Conservation (phyloP, 2,888 invertebrate genomes). For the Scotopteryx bipunctaria region DNA sequence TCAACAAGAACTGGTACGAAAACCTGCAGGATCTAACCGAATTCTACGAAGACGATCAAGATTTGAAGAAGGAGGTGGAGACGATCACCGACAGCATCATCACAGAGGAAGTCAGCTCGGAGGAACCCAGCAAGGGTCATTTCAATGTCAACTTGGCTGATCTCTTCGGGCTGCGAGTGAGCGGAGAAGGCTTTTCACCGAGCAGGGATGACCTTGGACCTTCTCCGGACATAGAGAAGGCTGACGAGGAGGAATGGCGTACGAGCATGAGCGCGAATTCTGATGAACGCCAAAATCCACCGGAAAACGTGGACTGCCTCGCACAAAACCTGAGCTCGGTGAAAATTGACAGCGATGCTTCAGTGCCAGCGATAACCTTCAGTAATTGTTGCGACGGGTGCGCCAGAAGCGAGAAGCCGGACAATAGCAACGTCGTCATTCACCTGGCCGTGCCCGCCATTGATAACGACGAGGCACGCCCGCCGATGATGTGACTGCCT, state of each 20-base stretch:
- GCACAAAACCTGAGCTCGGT: slow-evolving; percentile 64
- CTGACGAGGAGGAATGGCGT: slow-evolving; percentile 76
- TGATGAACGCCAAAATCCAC: slow-evolving; percentile 57
- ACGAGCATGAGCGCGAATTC: slow-evolving; percentile 74
- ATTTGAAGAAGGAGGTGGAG: slow-evolving; percentile 64
- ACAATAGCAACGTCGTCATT: slow-evolving; percentile 66
- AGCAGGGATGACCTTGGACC: slow-evolving; percentile 57
- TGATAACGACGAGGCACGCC: slow-evolving; percentile 74
- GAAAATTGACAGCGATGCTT: slow-evolving; percentile 67
- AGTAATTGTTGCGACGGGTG: slow-evolving; percentile 75
- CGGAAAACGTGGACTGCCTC: slow-evolving; percentile 58
- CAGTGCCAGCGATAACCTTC: slow-evolving; percentile 76
- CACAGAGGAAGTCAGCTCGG: slow-evolving; percentile 54
- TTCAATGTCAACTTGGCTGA: slow-evolving; percentile 76
- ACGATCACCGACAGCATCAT: slow-evolving; percentile 65
- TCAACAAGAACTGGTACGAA: slow-evolving; percentile 66
- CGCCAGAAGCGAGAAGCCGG: slow-evolving; percentile 54
- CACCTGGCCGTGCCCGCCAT: slow-evolving; percentile 75
- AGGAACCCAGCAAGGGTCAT: slow-evolving; percentile 45
- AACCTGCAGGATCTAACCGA: slow-evolving; percentile 74
- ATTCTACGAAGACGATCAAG: slow-evolving; percentile 78
- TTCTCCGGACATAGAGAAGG: slow-evolving; percentile 60
- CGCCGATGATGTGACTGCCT: slow-evolving; percentile 72
- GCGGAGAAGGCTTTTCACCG: slow-evolving; percentile 66
- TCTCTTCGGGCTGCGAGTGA: slow-evolving; percentile 66